phyloP scores from a whole-genome alignment of 2,113 vertebrate genomes.

The Gnathonemus longibarbis region DNA sequence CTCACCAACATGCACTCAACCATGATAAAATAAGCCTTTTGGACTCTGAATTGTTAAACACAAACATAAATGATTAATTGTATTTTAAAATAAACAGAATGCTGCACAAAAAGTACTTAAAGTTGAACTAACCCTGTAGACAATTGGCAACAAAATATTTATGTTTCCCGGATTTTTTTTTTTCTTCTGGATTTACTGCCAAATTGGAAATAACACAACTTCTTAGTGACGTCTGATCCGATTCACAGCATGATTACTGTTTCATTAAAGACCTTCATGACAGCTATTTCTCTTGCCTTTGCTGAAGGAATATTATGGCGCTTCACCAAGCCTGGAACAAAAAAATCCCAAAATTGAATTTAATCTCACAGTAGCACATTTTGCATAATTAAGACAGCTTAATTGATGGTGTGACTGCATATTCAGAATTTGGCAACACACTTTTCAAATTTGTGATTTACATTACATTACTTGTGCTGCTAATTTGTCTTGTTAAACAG shows the following conservation, averaged over 20 bases:
- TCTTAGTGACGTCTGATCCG: not conserved
- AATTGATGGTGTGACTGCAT: not conserved
- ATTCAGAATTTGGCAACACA: not conserved
- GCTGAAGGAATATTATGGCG: not conserved
- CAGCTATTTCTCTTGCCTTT: not conserved
- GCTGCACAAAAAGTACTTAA: not conserved
- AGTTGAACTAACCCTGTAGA: not conserved
- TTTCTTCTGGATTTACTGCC: not conserved
- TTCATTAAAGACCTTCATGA: not conserved
- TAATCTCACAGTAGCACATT: not conserved
- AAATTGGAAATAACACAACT: not conserved
- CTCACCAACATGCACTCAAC: not conserved
- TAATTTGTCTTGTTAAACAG: not conserved
- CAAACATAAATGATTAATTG: not conserved
- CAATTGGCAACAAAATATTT: not conserved
- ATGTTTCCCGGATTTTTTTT: not conserved
- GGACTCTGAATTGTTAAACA: not conserved
- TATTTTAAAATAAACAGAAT: not conserved
- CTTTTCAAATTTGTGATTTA: not conserved
- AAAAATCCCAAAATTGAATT: not conserved
- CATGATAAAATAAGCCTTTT: not conserved
- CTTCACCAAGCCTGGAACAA: conserved; percentile 6
- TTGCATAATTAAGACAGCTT: not conserved
- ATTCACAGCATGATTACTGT: not conserved
- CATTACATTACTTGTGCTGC: not conserved